phyloP scores from a whole-genome alignment of 2,113 vertebrate species.

The Tragelaphus buxtoni region DNA sequence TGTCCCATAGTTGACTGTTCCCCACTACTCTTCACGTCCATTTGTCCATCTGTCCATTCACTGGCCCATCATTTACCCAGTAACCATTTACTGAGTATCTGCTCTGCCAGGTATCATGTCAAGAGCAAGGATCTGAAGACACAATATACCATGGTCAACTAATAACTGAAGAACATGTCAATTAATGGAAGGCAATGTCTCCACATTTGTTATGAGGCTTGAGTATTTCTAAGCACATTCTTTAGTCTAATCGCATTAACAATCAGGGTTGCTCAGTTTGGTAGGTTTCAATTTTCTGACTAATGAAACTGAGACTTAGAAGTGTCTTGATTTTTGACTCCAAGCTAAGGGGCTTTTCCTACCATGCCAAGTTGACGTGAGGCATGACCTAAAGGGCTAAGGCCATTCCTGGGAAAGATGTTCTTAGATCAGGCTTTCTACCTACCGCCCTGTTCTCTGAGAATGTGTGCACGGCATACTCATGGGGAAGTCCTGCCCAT shows the following conservation, averaged over 20 bases:
- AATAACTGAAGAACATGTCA: background rate
- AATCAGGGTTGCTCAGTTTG: background rate
- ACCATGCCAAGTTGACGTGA: background rate
- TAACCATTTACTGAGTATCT: background rate
- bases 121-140: background rate
- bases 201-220: background rate
- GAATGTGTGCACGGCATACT: background rate
- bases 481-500: background rate
- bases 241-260: background rate
- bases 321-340: conserved; percentile 45
- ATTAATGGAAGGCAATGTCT: background rate
- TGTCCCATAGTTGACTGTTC: background rate
- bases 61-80: background rate
- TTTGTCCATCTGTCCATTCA: background rate
- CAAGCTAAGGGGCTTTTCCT: conserved; percentile 46
- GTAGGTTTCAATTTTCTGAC: conserved; percentile 21
- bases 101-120: background rate
- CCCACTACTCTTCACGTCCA: background rate
- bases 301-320: conserved; percentile 39
- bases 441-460: background rate
- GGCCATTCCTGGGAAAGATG: background rate
- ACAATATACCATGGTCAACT: background rate
- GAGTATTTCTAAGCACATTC: background rate
- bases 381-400: background rate
- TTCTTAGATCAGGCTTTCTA: background rate